Evolutionary conservation across 2,888 invertebrate genomes (phyloP), one percentile per base, ranked within the genome.

Genomic region (Leptothorax acervorum): DNA sequence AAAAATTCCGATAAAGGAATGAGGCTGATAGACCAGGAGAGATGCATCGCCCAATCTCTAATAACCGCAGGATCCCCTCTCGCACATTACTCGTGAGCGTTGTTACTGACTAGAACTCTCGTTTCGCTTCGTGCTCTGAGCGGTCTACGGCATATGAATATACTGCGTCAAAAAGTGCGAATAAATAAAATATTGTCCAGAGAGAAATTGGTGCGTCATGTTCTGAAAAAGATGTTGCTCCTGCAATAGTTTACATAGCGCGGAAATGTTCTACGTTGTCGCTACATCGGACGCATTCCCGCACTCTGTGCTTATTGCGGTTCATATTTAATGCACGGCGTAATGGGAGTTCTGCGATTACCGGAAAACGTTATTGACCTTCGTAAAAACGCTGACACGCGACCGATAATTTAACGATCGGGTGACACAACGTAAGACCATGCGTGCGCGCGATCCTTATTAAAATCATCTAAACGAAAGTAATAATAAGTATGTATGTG

Each of bases 11-110:
- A 35, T 60, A 45, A 23, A 53, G 62, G 66, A 9, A 71, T 81
- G 74, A 82, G 39, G 48, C 79, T 71, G 62, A 79, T 76, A 82
- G 85, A 82, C 73, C 88, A 70, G 81, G 28, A 82, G 78, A 87
- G 76, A 82, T 76, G 82, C 66, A 57, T 73, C 55, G 70, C 66
- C 62, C 62, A 79, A 45, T 86, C 86, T 82, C 85, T 90, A 85
- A 87, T 83, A 89, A 90, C 88, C 88, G 86, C 88, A 90, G 90
- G 70, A 90, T 73, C 81, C 76, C 35, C 55, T 82, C 55, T 71
- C 65, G 84, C 62, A 18, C 51, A 76, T 48, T 74, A 74, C 79
- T 42, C 42, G 23, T 76, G 18, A 39, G 8, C 23, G 57, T 42
- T 76, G 51, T 57, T 57, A 9, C 63, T 63, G 75, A 75, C 75